Evolutionary conservation across 2,113 vertebrate genomes (phyloP).

Genomic region (Panurus biarmicus): DNA sequence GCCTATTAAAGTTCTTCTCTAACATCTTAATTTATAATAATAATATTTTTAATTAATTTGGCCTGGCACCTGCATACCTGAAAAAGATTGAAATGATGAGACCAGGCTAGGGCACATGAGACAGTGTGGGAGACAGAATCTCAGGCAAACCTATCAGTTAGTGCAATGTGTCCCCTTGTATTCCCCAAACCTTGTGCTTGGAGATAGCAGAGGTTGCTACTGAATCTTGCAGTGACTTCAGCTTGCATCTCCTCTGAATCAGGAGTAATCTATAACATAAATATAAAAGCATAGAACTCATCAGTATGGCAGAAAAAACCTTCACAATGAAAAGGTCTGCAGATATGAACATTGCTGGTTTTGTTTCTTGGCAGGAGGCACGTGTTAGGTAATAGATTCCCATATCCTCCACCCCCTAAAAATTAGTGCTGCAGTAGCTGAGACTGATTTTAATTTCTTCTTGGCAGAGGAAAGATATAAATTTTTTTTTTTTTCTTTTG

Average conservation of each 20-base stretch:
- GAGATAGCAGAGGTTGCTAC: neutral
- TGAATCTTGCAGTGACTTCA: neutral
- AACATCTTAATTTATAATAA: neutral
- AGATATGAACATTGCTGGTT: neutral
- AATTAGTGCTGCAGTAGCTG: neutral
- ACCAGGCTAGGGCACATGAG: neutral
- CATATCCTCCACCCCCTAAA: neutral
- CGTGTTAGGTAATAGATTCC: neutral
- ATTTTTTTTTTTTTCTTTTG: neutral
- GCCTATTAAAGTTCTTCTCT: neutral
- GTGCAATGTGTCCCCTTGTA: neutral
- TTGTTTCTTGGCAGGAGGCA: neutral
- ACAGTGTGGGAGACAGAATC: fast-evolving
- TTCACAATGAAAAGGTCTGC: neutral
- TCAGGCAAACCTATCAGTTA: neutral
- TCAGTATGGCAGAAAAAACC: neutral
- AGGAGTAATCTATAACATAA: neutral
- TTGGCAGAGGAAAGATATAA: neutral
- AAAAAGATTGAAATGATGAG: neutral
- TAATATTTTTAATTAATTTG: neutral
- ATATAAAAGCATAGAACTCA: neutral
- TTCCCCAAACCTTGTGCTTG: neutral
- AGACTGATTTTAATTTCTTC: neutral
- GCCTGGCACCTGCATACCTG: neutral
- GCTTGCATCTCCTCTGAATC: neutral